Evolutionary conservation across 1,140 invertebrate species (phyloP), one percentile per base, ranked within the genome.

Genomic region (Batillaria attramentaria): DNA sequence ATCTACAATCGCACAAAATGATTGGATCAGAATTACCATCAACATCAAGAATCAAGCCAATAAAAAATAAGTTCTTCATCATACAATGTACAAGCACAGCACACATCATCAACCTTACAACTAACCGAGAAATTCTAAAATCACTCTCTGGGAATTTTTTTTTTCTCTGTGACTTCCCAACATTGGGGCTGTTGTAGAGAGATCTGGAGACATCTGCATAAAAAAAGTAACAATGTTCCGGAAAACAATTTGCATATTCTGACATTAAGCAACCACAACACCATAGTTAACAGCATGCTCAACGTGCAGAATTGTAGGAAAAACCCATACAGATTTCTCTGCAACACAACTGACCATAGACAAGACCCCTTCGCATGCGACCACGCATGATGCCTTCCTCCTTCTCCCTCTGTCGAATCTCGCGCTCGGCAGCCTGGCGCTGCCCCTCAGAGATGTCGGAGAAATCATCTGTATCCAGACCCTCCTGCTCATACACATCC

Each of bases 401-500:
- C 68, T 95, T 91, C 89, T 99, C 98, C 75, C 98, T 92, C 75
- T 94, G 93, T 69, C 94, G 92, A 93, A 99, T 95, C 79, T 95
- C 96, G 24, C 94, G 91, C 92, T 99, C 98, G 72, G 97, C 98
- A 20, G 95, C 96, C 37, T 93, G 91, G 24, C 98, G 94, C 68
- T 96, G 97, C 77, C 92, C 94, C 76, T 97, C 93, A 0, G 97
- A 98, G 10, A 92, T 72, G 39, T 91, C 91, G 68, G 96, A 96
- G 87, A 96, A 97, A 42, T 98, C 96, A 18, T 95, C 95, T 3
- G 91, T 90, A 90, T 99, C 98, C 79, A 99, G 88, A 76, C 95
- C 93, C 78, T 95, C 94, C 18, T 92, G 92, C 91, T 99, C 98
- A 91, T 99, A 99, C 41, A 94, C 93, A 92, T 99, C 99, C 84